phyloP scores from a whole-genome alignment of 1,140 invertebrate species.

The Anastrepha ludens region DNA sequence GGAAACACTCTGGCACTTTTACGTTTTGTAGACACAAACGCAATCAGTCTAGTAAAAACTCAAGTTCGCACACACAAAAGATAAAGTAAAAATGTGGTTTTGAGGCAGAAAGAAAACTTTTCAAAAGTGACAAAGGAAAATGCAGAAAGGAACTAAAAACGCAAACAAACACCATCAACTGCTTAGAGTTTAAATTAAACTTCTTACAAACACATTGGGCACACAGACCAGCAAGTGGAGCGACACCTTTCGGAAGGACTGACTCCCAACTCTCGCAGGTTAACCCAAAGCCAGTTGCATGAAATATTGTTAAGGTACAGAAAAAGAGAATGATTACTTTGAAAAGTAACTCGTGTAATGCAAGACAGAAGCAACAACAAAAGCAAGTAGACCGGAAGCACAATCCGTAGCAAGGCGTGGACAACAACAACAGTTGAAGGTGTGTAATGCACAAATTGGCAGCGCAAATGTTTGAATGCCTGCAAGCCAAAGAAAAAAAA shows the following conservation, averaged over 20 bases:
- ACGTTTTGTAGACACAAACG: background rate
- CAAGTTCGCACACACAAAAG: no score
- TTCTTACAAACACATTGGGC: background rate
- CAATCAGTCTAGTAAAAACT: background rate
- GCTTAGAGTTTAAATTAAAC: background rate
- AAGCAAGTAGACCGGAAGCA: background rate
- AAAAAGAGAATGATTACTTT: slow-evolving; percentile 31
- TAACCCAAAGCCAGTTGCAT: background rate
- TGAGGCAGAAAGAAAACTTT: background rate
- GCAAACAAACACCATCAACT: background rate
- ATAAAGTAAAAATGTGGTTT: background rate
- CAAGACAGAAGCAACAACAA: background rate
- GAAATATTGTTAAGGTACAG: background rate
- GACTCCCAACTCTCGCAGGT: background rate
- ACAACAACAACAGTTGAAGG: background rate
- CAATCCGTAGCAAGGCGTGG: background rate
- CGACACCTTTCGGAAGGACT: background rate
- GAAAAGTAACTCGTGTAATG: slow-evolving; percentile 20
- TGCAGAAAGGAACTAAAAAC: background rate
- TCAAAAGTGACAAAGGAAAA: background rate
- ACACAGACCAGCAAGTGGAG: background rate
- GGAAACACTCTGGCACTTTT: background rate
- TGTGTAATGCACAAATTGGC: background rate
- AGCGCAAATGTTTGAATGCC: background rate
- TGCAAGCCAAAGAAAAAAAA: background rate